Percentiles rank a stretch among this genome's conserved stretches.
Conservation (phyloP, 2,797 vertebrate species). For the Hafferia zeledoni region DNA sequence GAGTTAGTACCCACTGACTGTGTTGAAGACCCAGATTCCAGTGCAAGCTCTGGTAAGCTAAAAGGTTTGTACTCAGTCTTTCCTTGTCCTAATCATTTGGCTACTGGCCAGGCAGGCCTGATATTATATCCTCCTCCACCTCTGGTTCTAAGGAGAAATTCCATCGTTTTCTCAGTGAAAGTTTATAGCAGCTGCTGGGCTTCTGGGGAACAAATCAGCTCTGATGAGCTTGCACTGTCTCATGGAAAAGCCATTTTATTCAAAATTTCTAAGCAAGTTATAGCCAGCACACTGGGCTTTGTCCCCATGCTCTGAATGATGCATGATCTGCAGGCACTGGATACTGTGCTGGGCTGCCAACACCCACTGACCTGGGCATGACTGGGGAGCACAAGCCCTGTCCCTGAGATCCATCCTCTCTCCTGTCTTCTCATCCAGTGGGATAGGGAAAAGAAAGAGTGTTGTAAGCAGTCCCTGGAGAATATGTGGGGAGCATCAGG, state of each 20-base stretch:
- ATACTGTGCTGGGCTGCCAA: not conserved
- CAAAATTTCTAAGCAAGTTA: not conserved
- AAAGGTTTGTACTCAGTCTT: not conserved
- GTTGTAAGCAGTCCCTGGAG: not conserved
- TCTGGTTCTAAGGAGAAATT: slow-evolving; percentile 42
- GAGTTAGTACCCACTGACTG: not conserved
- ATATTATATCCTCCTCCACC: slow-evolving; percentile 9
- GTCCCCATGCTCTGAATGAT: not conserved
- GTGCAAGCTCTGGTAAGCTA: not conserved
- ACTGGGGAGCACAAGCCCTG: not conserved
- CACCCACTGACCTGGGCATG: not conserved
- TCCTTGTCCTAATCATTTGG: slow-evolving; percentile 28
- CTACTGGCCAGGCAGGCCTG: slow-evolving; percentile 1
- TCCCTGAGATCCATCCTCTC: accelerated
- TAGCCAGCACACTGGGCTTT: not conserved
- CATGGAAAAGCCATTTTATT: slow-evolving; percentile 52
- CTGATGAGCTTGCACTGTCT: slow-evolving; percentile 41
- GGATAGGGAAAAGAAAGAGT: not conserved
- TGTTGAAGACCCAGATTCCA: not conserved
- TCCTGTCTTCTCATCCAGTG: not conserved
- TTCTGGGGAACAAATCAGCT: slow-evolving; percentile 57
- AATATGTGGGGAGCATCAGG: accelerated
- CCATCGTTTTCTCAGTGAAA: slow-evolving; percentile 4
- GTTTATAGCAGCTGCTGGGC: slow-evolving; percentile 49
- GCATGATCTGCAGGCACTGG: not conserved